Evolutionary conservation across 2,888 invertebrate species (phyloP).

Genomic region (Microctonus brassicae): DNA sequence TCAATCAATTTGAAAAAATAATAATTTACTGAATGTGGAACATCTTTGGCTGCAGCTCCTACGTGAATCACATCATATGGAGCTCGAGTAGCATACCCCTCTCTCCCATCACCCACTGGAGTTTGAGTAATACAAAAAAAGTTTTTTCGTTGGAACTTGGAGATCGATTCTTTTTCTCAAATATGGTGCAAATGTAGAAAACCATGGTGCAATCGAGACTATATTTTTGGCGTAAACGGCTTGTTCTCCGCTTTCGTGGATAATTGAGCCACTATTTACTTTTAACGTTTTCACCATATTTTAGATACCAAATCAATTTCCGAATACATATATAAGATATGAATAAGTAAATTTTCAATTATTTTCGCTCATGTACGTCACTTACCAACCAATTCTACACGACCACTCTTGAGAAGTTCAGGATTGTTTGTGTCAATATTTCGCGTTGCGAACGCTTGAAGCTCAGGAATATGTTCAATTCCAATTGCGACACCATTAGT

Average conservation of each 20-base stretch:
- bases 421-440: conserved; percentile 85
- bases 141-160: too few species aligned
- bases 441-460: conserved; percentile 80
- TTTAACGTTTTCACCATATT: too few species aligned
- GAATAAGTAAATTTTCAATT: not conserved
- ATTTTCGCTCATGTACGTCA: not conserved
- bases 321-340: conserved; percentile 3
- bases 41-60: conserved; percentile 86
- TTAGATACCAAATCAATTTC: not conserved
- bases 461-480: conserved; percentile 90
- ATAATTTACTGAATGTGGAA: conserved; percentile 80
- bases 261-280: too few species aligned
- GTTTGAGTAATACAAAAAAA: too few species aligned
- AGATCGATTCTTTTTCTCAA: not conserved
- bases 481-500: conserved; percentile 80
- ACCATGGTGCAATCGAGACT: too few species aligned
- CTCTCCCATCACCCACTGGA: conserved; percentile 89
- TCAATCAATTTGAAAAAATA: not conserved
- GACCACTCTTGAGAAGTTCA: conserved; percentile 77
- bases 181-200: not conserved
- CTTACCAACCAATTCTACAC: conserved; percentile 80
- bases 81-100: conserved; percentile 80
- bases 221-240: too few species aligned
- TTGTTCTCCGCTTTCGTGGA: too few species aligned
- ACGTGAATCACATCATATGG: conserved; percentile 96